Evolutionary conservation across 2,797 vertebrate species (phyloP), one percentile per base, ranked within the genome.

Genomic region (Malurus splendens): DNA sequence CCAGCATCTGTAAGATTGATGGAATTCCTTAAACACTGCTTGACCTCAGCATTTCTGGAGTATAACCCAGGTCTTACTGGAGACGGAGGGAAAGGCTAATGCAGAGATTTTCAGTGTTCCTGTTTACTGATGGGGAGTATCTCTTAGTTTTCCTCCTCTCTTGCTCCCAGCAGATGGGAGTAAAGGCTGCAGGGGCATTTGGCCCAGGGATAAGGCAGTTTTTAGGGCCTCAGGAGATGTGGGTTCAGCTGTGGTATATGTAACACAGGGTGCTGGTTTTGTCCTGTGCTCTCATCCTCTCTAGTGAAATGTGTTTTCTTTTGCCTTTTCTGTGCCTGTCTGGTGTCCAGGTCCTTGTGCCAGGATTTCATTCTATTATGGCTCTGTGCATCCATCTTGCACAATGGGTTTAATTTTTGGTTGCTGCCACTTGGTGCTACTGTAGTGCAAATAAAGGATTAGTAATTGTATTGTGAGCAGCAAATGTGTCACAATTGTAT

Each of bases 1-100:
- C 89, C 90, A 90, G 87, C 82, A 74, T 76, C 71, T 77, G 28
- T 83, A 86, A 82, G 76, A 87, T 75, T 70, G 89, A 81, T 94
- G 71, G 36, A 83, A 93, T 95, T 90, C 84, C 73, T 91, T 71
- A 36, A 86, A 24, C 30, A 4, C 32, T 80, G 65, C 74, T 94
- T 81, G 86, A 71, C 72, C 75, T 86, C 47, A 20, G 61, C 44
- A 4, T 62, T 91, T 76, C 86, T 81, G 65, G 65, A 57, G 25
- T 25, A 11, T 47, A 71, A 86, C 50, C 24, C 17, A 15, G 48
- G 56, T 91, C 83, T 88, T 4, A 0, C 16, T 1, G 13, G 75
- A 87, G 87, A 39, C 0, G 0, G 24, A 42, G 59, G 74, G 38
- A 51, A 62, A 71, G 56, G 23, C 11, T 32, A 38, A 66, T 6